phyloP scores from a whole-genome alignment of 2,888 invertebrate genomes.

The Thereva unica region DNA sequence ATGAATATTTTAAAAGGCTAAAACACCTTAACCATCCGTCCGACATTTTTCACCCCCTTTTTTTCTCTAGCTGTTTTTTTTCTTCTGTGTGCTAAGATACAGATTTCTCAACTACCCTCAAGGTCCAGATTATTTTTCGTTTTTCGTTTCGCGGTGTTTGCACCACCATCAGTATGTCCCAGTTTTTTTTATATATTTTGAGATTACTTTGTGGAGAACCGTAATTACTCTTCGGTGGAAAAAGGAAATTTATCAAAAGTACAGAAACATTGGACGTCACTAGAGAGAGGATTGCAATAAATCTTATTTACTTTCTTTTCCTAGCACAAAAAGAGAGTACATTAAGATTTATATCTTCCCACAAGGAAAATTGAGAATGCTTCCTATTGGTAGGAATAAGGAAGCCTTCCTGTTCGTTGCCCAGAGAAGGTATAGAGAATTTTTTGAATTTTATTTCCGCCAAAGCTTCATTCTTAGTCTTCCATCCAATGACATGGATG shows the following conservation, averaged over 20 bases:
- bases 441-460: too few species aligned
- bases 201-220: slow-evolving; percentile 29
- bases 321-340: slow-evolving; percentile 38
- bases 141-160: slow-evolving; percentile 1
- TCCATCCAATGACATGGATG: too few species aligned
- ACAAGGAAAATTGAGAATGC: too few species aligned
- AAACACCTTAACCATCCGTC: slow-evolving; percentile 18
- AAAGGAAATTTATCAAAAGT: slow-evolving; percentile 40
- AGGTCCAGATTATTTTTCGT: slow-evolving; percentile 30
- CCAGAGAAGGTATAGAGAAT: too few species aligned
- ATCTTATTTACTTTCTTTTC: slow-evolving; percentile 40
- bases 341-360: slow-evolving; percentile 42
- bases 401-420: too few species aligned
- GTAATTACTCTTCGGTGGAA: slow-evolving; percentile 40
- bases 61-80: slow-evolving; percentile 13
- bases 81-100: neutral
- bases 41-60: too few species aligned
- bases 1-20: slow-evolving; percentile 34
- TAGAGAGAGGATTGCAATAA: slow-evolving; percentile 41
- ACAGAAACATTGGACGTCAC: slow-evolving; percentile 40
- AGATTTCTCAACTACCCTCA: slow-evolving; percentile 23
- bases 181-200: slow-evolving; percentile 16
- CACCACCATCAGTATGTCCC: slow-evolving; percentile 24
- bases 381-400: too few species aligned
- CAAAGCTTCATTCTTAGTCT: too few species aligned